phyloP scores from a whole-genome alignment of 1,140 invertebrate species.

The Bombyx mori region ASM3026992v2 NC_085107.1:17960001-17960500 shows the following conservation, averaged over 20 bases:
- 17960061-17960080: conserved; percentile 94
- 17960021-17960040: conserved; percentile 98
- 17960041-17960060: conserved; percentile 94
- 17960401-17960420: no score
- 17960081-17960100: conserved; percentile 98
- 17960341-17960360: no score
- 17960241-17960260: no score
- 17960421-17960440: no score
- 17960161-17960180: conserved; percentile 98
- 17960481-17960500: no score
- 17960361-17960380: no score
- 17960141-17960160: conserved; percentile 98
- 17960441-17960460: no score
- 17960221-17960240: not conserved
- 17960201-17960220: not conserved
- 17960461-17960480: no score
- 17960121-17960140: conserved; percentile 99
- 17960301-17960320: no score
- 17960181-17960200: conserved; percentile 77
- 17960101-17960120: conserved; percentile 95
- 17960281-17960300: not conserved
- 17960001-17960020: conserved; percentile 99
- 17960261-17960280: not conserved
- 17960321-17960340: no score
- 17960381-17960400: no score